Percentiles rank a stretch among this genome's conserved stretches.
These are phyloP conservation scores for Phrynosoma platyrhinos DNA, from an alignment of 2,113 vertebrate genomes.

Conservation along the genomic window DNA sequence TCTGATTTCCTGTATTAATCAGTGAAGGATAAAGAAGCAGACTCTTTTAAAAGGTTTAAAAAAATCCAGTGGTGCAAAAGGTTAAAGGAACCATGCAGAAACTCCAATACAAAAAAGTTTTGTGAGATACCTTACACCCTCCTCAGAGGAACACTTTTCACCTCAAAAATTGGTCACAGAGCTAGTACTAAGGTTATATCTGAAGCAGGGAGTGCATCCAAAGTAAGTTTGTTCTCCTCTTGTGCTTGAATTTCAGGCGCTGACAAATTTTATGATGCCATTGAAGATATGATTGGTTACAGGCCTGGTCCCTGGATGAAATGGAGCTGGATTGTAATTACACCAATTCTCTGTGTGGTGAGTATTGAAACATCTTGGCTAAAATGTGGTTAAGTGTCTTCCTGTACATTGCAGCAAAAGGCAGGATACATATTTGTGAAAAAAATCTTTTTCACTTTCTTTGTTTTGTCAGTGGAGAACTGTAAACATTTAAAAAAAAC, in stretches of 20 bases:
- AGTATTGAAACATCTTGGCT: conserved; percentile 61
- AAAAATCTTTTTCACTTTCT: background rate
- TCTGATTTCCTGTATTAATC: background rate
- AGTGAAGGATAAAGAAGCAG: background rate
- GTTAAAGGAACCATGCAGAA: background rate
- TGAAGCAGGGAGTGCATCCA: background rate
- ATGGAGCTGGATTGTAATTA: conserved; percentile 96
- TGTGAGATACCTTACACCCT: background rate
- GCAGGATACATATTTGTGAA: background rate
- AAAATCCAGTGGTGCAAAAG: no score
- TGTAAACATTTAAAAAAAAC: background rate
- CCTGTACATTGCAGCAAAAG: background rate
- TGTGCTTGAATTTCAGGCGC: conserved; percentile 78
- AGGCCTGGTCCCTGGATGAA: conserved; percentile 98
- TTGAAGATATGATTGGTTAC: conserved; percentile 99
- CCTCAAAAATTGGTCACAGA: background rate
- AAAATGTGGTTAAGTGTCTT: background rate
- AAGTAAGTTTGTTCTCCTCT: background rate
- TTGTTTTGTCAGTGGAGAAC: no score
- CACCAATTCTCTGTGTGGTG: conserved; percentile 94
- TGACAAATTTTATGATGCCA: conserved; percentile 96
- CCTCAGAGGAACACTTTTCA: background rate
- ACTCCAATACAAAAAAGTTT: background rate
- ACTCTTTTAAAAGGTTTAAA: background rate
- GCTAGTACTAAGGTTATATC: background rate